Conservation (phyloP, 2,888 invertebrate species). For the Shargacucullia verbasci region DNA sequence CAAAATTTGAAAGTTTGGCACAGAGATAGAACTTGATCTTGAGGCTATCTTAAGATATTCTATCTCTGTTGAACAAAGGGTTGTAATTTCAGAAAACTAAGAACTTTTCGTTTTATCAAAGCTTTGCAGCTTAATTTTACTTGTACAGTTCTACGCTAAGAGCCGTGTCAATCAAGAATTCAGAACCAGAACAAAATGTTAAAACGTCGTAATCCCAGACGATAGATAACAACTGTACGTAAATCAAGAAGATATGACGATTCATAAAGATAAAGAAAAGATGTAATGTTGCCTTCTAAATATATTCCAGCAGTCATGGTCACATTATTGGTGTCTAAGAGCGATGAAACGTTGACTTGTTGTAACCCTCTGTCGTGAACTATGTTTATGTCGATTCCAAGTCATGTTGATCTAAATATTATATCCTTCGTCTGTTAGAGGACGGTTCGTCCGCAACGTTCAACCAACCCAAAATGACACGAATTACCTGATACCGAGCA, state of each 20-base stretch:
- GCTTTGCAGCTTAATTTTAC: too few relatives aligned
- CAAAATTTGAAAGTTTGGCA: too few relatives aligned
- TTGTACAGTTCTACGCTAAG: too few relatives aligned
- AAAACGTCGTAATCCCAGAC: too few relatives aligned
- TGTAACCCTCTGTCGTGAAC: constrained; percentile 19
- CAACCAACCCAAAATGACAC: constrained; percentile 2
- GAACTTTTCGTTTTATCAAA: too few relatives aligned
- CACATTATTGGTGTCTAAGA: constrained; percentile 1
- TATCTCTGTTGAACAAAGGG: too few relatives aligned
- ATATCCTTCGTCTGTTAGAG: constrained; percentile 6
- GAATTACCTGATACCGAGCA: constrained; percentile 3
- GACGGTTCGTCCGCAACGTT: constrained; percentile 2
- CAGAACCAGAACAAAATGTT: too few relatives aligned
- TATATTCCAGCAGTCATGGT: not conserved
- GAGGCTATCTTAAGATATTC: too few relatives aligned
- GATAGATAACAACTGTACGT: not conserved
- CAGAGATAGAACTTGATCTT: too few relatives aligned
- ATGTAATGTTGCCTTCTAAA: constrained; percentile 1
- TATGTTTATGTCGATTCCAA: constrained; percentile 5
- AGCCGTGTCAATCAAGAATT: too few relatives aligned
- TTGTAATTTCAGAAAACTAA: too few relatives aligned
- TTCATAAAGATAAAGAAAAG: constrained; percentile 6
- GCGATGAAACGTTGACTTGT: constrained; percentile 13
- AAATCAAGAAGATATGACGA: not conserved
- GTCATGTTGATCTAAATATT: constrained; percentile 13